A percentile compares a stretch with the other conserved stretches of the same genome.
These are phyloP conservation scores for Drosophila rubida DNA, from an alignment of 2,888 invertebrate species.

Conservation along the genomic window DNA sequence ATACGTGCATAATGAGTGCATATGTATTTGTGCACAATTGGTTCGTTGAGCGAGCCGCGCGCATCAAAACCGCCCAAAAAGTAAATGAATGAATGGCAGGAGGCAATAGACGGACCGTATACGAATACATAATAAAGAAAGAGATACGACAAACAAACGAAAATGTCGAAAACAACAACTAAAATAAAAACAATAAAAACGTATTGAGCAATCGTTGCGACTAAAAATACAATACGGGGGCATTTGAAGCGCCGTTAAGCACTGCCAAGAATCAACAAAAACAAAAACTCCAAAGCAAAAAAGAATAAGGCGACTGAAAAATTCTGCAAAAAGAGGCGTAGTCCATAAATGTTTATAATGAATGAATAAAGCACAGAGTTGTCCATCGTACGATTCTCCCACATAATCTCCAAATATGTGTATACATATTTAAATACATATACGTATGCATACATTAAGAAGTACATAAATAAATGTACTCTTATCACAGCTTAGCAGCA, in stretches of 20 bases:
- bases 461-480: constrained; percentile 31
- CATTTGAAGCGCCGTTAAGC: constrained; percentile 23
- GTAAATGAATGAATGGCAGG: constrained; percentile 36
- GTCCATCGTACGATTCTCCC: constrained; percentile 9
- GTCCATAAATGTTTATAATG: neutral
- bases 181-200: constrained; percentile 14
- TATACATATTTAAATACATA: constrained; percentile 2
- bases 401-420: constrained; percentile 1
- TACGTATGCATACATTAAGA: neutral
- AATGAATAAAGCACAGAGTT: constrained; percentile 6
- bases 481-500: constrained; percentile 56
- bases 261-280: constrained; percentile 45
- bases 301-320: constrained; percentile 14
- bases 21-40: constrained; percentile 35
- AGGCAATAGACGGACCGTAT: constrained; percentile 10
- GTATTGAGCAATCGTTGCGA: constrained; percentile 45
- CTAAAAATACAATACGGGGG: constrained; percentile 58
- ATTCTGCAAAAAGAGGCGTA: constrained; percentile 1
- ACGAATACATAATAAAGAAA: constrained; percentile 14
- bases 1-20: neutral
- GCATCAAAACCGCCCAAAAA: constrained; percentile 33
- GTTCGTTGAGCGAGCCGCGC: constrained; percentile 28
- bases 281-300: constrained; percentile 18
- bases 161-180: constrained; percentile 30
- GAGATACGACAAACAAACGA: constrained; percentile 20